These are phyloP conservation scores for Oophaga sylvatica DNA, from an alignment of 2,797 vertebrate species.

Conservation along the genomic window DNA sequence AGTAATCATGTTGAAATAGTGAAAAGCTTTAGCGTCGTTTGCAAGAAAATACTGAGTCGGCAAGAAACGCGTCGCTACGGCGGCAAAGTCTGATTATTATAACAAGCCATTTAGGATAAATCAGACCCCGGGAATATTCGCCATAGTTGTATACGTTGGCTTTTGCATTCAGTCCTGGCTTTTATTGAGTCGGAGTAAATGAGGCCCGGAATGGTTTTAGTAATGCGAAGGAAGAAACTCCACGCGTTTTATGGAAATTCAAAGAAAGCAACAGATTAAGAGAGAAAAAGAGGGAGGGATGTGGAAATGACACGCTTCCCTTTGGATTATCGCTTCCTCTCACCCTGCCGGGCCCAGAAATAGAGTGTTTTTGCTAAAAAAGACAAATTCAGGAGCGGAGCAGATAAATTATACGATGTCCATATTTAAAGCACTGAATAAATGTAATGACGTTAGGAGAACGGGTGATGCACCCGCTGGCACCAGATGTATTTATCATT, in stretches of 20 bases:
- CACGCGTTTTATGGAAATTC: conserved; percentile 66
- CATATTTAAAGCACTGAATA: conserved; percentile 5
- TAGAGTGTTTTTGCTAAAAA: conserved; percentile 8
- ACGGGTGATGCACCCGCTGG: not conserved
- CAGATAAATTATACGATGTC: conserved; percentile 10
- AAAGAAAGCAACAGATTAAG: conserved; percentile 47
- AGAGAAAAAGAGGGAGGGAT: accelerated
- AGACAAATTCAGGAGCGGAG: not conserved
- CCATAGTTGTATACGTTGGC: conserved; percentile 56
- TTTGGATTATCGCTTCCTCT: not conserved
- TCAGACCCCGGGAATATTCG: conserved; percentile 66
- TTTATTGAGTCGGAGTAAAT: conserved; percentile 67
- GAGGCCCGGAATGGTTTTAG: conserved; percentile 64
- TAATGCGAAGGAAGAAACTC: conserved; percentile 64
- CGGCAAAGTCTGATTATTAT: conserved; percentile 71
- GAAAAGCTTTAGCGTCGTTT: conserved; percentile 56
- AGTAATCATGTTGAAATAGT: conserved; percentile 74
- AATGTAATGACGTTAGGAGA: conserved; percentile 6
- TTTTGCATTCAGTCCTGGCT: conserved; percentile 61
- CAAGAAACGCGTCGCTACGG: conserved; percentile 70
- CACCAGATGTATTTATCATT: conserved; percentile 6
- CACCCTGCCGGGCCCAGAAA: conserved; percentile 5
- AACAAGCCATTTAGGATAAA: conserved; percentile 70
- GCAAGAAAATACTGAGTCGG: conserved; percentile 70
- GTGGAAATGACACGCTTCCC: not conserved